A percentile compares a stretch with the other conserved stretches of the same genome.
Conservation (phyloP, 2,888 invertebrate genomes). For the Cephus runcator region DNA sequence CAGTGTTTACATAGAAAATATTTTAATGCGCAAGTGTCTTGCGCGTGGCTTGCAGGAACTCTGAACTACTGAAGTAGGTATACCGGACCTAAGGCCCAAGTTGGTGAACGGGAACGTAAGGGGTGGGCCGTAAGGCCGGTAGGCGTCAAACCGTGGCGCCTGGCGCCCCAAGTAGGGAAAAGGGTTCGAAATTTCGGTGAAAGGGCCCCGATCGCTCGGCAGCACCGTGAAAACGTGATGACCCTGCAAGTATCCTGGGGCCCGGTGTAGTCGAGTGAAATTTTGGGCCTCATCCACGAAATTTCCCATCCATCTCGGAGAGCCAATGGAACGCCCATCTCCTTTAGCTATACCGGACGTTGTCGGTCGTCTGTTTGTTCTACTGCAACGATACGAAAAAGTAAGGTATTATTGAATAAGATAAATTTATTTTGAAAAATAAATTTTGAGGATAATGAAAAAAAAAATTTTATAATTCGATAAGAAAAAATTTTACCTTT, state of each 20-base stretch:
- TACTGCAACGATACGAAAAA: neutral
- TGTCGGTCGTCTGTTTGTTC: neutral
- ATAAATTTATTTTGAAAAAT: neutral
- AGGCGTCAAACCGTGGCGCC: conserved; percentile 60
- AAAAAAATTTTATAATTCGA: neutral
- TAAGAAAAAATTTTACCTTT: neutral
- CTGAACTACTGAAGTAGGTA: neutral
- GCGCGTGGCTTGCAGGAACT: neutral
- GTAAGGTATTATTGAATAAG: neutral
- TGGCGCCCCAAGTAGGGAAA: conserved; percentile 47
- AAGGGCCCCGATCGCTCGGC: conserved; percentile 22
- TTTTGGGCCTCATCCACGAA: conserved; percentile 31
- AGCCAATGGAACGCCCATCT: neutral
- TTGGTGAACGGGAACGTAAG: neutral
- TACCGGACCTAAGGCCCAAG: neutral
- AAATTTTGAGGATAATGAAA: neutral
- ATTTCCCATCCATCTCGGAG: conserved; percentile 37
- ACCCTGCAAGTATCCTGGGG: conserved; percentile 10
- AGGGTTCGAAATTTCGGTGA: conserved; percentile 35
- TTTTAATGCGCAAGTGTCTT: neutral
- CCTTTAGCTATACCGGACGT: neutral
- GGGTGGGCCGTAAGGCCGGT: conserved; percentile 28
- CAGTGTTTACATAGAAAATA: neutral
- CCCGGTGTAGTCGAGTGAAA: neutral
- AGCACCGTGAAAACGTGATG: conserved; percentile 39